Percentiles rank a stretch among this genome's conserved stretches.
Evolutionary conservation across 2,113 vertebrate species (phyloP).

Genomic region (Spea multiplicata): DNA sequence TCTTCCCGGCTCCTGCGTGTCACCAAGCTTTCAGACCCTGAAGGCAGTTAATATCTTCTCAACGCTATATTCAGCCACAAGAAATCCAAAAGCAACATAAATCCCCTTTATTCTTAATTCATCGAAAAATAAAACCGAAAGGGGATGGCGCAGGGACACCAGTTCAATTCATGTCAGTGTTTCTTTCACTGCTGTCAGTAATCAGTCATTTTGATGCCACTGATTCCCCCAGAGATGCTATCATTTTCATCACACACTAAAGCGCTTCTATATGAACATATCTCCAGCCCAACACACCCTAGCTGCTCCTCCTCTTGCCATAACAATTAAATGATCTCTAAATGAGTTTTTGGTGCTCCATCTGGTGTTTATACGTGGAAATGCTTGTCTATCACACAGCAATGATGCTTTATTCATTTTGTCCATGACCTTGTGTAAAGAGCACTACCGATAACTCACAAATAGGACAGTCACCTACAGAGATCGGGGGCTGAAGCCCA

Average conservation of each 20-base stretch:
- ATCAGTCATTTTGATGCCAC: neutral
- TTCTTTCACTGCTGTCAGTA: neutral
- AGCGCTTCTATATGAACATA: neutral
- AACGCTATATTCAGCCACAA: neutral
- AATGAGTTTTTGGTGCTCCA: neutral
- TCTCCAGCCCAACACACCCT: conserved; percentile 26
- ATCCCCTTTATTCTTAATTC: neutral
- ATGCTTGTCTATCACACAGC: neutral
- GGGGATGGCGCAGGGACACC: no score
- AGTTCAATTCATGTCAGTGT: neutral
- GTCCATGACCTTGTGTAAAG: neutral
- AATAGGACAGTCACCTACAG: no score
- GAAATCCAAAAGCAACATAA: neutral
- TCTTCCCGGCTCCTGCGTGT: neutral
- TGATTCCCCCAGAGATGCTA: neutral
- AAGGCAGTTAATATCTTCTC: neutral
- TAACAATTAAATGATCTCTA: neutral
- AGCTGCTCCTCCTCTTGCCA: conserved; percentile 10
- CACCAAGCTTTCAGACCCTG: neutral
- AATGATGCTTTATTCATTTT: neutral
- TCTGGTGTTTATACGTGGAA: conserved; percentile 9
- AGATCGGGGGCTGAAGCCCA: no score
- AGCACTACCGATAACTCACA: no score
- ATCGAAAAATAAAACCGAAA: neutral
- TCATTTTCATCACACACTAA: conserved; percentile 8